These are phyloP conservation scores for Sebastes fasciatus DNA, from an alignment of 2,113 vertebrate species.

Conservation along the genomic window DNA sequence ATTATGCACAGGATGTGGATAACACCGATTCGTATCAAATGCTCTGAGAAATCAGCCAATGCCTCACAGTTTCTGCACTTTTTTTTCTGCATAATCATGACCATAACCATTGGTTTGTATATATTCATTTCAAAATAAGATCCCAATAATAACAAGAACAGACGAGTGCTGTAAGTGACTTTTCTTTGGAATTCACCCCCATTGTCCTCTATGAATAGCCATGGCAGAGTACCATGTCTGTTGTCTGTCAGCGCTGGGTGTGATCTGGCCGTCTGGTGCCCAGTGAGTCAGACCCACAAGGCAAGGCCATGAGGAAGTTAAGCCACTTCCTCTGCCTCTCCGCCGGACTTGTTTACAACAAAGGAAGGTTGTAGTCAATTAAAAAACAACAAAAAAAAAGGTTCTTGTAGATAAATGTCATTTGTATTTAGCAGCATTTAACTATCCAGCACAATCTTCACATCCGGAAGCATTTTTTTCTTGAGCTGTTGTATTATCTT, in stretches of 20 bases:
- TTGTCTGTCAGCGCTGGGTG: constrained; percentile 50
- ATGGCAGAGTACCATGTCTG: not conserved
- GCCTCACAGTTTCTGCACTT: not conserved
- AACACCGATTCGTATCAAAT: not conserved
- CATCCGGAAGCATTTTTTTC: not conserved
- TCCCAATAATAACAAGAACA: not conserved
- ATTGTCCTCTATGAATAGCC: constrained; percentile 69
- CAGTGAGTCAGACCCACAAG: constrained; percentile 78
- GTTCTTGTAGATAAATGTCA: not conserved
- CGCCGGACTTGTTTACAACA: constrained; percentile 66
- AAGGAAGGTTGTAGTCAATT: constrained; percentile 22
- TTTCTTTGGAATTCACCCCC: not conserved
- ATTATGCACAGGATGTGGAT: constrained; percentile 15
- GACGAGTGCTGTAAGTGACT: not conserved
- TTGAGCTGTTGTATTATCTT: no score
- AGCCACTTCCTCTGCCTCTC: constrained; percentile 71
- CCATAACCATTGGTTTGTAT: not conserved
- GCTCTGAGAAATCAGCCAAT: not conserved
- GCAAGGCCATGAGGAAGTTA: constrained; percentile 69
- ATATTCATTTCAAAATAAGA: not conserved
- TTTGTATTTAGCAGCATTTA: not conserved
- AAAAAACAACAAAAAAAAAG: not conserved
- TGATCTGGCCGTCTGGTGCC: constrained; percentile 48
- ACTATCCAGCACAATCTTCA: not conserved
- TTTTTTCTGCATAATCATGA: not conserved